Conservation (phyloP, 23 tunicate species). For the Trididemnum miniatum region DNA sequence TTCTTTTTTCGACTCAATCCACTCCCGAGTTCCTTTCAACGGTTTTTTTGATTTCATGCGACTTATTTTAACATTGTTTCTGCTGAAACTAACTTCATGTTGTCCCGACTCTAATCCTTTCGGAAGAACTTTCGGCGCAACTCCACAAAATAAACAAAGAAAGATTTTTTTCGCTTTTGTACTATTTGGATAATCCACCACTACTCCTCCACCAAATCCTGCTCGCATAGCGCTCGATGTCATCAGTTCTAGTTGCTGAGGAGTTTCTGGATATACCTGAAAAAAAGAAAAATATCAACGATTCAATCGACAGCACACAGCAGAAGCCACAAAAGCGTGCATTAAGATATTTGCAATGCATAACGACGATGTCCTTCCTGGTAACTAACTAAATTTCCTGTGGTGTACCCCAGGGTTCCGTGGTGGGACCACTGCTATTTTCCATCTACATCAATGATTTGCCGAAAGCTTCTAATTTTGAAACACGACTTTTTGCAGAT, state of each 20-base stretch:
- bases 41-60: slow-evolving; percentile 2
- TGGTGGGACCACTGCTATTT: too few species aligned
- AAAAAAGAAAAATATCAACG: neutral
- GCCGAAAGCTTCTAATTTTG: too few species aligned
- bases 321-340: neutral
- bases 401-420: too few species aligned
- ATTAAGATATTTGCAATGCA: too few species aligned
- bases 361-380: too few species aligned
- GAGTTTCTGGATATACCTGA: slow-evolving; percentile 95
- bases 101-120: slow-evolving; percentile 39
- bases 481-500: too few species aligned
- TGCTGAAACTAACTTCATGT: slow-evolving; percentile 33
- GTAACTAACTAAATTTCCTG: too few species aligned
- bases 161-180: slow-evolving; percentile 97
- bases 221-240: slow-evolving; percentile 89
- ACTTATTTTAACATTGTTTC: slow-evolving; percentile 23
- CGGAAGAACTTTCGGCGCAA: slow-evolving; percentile 51
- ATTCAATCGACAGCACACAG: neutral
- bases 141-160: slow-evolving; percentile 95
- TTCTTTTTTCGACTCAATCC: slow-evolving; percentile 91
- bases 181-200: slow-evolving; percentile 94
- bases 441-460: too few species aligned
- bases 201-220: slow-evolving; percentile 98
- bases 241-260: slow-evolving; percentile 91
- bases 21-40: slow-evolving; percentile 53